A percentile compares a stretch with the other conserved stretches of the same genome.
phyloP scores from a whole-genome alignment of 2,888 invertebrate species.

The Napeogenes inachia region DNA sequence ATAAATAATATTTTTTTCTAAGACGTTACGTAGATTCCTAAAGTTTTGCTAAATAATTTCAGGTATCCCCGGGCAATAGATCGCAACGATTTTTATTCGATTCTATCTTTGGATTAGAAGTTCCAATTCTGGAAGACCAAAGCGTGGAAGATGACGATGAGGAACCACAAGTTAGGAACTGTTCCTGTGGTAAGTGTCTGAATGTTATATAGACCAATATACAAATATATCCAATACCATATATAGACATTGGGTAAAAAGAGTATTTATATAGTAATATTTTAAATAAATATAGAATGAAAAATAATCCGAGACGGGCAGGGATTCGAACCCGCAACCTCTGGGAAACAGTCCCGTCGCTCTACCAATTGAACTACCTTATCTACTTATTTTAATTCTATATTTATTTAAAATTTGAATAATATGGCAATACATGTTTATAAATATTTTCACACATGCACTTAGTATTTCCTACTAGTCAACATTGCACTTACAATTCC shows the following conservation, averaged over 20 bases:
- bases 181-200: conserved; percentile 82
- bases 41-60: conserved; percentile 35
- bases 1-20: neutral
- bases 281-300: too few relatives aligned
- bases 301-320: too few relatives aligned
- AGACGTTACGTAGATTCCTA: conserved; percentile 1
- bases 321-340: too few relatives aligned
- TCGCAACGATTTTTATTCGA: conserved; percentile 84
- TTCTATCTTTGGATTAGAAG: conserved; percentile 82
- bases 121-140: conserved; percentile 72
- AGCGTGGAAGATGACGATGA: conserved; percentile 79
- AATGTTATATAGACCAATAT: neutral
- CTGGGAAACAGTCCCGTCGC: too few relatives aligned
- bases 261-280: too few relatives aligned
- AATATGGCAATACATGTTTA: too few relatives aligned
- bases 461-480: neutral
- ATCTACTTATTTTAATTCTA: too few relatives aligned
- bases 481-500: neutral
- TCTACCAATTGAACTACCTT: too few relatives aligned
- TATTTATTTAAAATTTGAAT: too few relatives aligned
- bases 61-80: conserved; percentile 72
- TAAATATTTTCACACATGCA: neutral
- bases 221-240: neutral
- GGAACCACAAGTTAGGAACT: conserved; percentile 78
- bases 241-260: too few relatives aligned